phyloP scores from a whole-genome alignment of 2,797 vertebrate genomes.

The Eospalax fontanierii region DNA sequence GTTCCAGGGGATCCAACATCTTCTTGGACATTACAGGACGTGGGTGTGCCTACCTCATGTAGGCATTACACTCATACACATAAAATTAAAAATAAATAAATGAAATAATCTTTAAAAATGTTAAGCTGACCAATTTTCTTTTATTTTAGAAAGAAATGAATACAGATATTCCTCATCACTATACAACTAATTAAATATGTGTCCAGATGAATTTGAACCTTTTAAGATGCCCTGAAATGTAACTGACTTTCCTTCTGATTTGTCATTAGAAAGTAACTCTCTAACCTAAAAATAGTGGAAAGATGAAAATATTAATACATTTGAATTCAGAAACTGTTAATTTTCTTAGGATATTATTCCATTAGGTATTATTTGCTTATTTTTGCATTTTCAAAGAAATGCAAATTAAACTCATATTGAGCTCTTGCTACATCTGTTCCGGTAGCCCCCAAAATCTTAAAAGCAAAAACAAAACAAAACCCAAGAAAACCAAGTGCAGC shows the following conservation, averaged over 20 bases:
- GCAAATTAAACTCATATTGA: constrained; percentile 45
- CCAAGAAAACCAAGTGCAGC: neutral
- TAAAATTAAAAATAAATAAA: neutral
- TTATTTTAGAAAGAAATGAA: no score
- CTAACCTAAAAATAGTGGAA: constrained; percentile 17
- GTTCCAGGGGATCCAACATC: no score
- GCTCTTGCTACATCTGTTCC: neutral
- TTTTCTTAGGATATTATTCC: constrained; percentile 25
- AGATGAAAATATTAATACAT: constrained; percentile 40
- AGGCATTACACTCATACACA: no score
- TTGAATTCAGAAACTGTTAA: constrained; percentile 50
- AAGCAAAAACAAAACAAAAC: neutral
- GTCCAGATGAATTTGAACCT: neutral
- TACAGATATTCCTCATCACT: neutral
- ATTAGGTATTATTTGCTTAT: neutral
- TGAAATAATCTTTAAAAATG: neutral
- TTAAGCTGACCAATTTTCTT: neutral
- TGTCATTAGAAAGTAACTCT: constrained; percentile 44
- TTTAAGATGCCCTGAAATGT: neutral
- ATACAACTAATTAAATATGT: constrained; percentile 35
- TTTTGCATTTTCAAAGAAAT: constrained; percentile 55
- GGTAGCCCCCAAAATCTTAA: neutral
- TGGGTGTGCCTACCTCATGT: no score
- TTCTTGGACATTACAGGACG: no score
- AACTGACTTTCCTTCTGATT: constrained; percentile 57